phyloP scores from a whole-genome alignment of 2,888 invertebrate species.

The Abscondita cerata region DNA sequence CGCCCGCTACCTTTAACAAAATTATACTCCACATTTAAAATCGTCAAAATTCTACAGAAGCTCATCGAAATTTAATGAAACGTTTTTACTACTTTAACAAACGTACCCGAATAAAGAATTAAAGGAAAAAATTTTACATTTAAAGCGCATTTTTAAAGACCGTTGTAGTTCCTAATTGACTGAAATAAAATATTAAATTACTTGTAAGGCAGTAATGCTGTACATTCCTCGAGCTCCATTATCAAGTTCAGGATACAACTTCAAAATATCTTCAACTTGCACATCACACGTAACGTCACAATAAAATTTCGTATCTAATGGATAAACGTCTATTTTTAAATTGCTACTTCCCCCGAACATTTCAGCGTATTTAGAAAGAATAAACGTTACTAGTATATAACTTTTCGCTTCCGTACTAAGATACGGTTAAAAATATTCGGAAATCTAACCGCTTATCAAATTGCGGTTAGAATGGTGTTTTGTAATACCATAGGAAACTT shows the following conservation, averaged over 20 bases:
- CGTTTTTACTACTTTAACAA: too few species aligned
- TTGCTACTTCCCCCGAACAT: slow-evolving; percentile 9
- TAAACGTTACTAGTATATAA: background rate
- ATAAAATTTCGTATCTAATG: slow-evolving; percentile 18
- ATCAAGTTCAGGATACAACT: slow-evolving; percentile 37
- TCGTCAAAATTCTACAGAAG: background rate
- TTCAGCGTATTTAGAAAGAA: background rate
- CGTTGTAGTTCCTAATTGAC: background rate
- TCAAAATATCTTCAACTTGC: slow-evolving; percentile 30
- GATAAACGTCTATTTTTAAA: slow-evolving; percentile 20
- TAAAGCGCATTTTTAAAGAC: too few species aligned
- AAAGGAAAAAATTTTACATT: background rate
- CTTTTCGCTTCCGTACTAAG: background rate
- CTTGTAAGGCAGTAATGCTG: slow-evolving; percentile 39
- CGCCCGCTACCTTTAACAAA: slow-evolving; percentile 35
- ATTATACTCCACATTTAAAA: slow-evolving; percentile 4
- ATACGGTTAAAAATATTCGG: background rate
- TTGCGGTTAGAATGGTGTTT: background rate
- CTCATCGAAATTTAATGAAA: background rate
- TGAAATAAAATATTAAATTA: slow-evolving; percentile 25
- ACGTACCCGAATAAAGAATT: too few species aligned
- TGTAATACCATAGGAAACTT: background rate
- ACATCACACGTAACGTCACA: slow-evolving; percentile 11
- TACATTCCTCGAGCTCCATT: slow-evolving; percentile 36
- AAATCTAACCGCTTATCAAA: slow-evolving; percentile 1